Percentiles rank a stretch among this genome's conserved stretches.
These are phyloP conservation scores for Tor tambroides DNA, from an alignment of 2,113 vertebrate genomes.

Conservation along the genomic window DNA sequence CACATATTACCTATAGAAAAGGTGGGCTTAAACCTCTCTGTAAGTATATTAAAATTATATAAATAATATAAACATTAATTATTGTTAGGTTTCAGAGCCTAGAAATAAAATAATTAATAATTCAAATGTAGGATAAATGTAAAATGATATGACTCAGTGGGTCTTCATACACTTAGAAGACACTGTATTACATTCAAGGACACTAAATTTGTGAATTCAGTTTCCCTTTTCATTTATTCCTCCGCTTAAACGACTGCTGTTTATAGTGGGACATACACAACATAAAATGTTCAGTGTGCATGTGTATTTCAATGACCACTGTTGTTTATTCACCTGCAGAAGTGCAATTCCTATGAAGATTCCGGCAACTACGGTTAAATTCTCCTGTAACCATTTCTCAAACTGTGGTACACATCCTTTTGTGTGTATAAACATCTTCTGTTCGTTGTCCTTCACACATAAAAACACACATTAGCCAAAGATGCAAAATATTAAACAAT, in stretches of 20 bases:
- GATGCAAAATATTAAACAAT: not conserved
- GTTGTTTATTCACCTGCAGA: constrained; percentile 83
- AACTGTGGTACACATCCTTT: constrained; percentile 99
- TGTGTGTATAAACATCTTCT: constrained; percentile 94
- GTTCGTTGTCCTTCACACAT: constrained; percentile 86
- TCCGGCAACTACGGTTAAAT: constrained; percentile 96
- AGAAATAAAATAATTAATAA: not conserved
- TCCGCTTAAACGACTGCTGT: not conserved
- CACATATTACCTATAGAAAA: too few relatives aligned
- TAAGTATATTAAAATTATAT: too few relatives aligned
- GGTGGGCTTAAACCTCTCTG: too few relatives aligned
- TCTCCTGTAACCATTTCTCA: constrained; percentile 99
- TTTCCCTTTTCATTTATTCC: not conserved
- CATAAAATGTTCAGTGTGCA: not conserved
- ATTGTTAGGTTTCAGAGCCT: not conserved
- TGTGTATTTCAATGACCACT: too few relatives aligned
- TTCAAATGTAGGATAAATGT: not conserved
- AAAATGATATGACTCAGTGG: not conserved
- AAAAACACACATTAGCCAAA: constrained; percentile 33
- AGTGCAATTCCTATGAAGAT: constrained; percentile 98
- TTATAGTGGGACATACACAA: not conserved
- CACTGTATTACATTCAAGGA: not conserved
- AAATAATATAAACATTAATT: too few relatives aligned
- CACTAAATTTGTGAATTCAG: not conserved
- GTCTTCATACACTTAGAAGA: not conserved